Evolutionary conservation across 2,113 vertebrate species (phyloP).

Genomic region (Panthera tigris): DNA sequence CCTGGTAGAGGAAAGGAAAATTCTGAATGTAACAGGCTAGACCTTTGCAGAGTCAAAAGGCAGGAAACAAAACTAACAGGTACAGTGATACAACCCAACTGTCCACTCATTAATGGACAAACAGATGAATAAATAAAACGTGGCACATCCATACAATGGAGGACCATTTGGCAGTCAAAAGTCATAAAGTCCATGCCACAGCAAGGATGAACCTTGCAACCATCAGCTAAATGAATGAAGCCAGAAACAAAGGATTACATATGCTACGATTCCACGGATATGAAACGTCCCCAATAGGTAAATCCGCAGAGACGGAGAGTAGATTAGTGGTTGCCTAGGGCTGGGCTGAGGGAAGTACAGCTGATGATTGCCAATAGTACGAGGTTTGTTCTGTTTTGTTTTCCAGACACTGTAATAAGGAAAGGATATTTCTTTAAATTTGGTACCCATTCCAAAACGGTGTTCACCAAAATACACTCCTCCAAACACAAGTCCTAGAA

Average conservation of each 20-base stretch:
- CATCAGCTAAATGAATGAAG: neutral
- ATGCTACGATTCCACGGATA: fast-evolving
- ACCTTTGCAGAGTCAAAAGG: neutral
- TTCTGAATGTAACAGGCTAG: neutral
- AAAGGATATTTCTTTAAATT: neutral
- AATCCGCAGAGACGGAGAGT: neutral
- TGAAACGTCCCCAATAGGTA: neutral
- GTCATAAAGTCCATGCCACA: fast-evolving
- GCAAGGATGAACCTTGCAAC: neutral
- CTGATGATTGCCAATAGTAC: fast-evolving
- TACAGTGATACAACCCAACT: fast-evolving
- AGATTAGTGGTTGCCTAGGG: neutral
- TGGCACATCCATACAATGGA: fast-evolving
- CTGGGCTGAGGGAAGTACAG: fast-evolving
- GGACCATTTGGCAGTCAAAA: fast-evolving
- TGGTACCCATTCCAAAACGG: neutral
- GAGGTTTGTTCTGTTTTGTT: neutral
- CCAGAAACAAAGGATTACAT: neutral
- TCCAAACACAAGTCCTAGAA: neutral
- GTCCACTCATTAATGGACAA: neutral
- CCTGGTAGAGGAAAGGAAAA: neutral
- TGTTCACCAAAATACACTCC: neutral
- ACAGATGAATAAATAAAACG: neutral
- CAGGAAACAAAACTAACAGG: neutral
- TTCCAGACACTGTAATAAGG: neutral